Evolutionary conservation across 2,888 invertebrate species (phyloP).

Genomic region (Chalcosyrphus nemorum): DNA sequence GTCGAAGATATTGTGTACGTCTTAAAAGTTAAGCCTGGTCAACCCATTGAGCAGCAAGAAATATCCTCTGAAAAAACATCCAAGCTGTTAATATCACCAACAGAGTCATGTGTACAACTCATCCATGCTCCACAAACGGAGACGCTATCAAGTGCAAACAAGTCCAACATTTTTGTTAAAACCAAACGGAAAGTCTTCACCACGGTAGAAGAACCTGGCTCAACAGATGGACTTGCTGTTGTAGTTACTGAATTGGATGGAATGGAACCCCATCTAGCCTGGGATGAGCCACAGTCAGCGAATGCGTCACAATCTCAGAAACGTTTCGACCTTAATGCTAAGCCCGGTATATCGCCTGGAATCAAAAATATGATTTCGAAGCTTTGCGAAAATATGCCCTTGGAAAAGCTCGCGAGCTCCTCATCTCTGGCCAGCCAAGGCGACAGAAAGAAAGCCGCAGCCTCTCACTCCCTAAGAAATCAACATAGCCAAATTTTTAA

Average conservation of each 20-base stretch:
- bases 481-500: conserved; percentile 84
- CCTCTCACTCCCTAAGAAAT: neutral
- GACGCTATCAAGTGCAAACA: conserved; percentile 66
- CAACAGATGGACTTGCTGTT: conserved; percentile 77
- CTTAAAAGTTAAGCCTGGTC: conserved; percentile 80
- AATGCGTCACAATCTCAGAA: conserved; percentile 83
- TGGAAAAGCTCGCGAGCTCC: conserved; percentile 81
- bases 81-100: conserved; percentile 74
- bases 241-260: conserved; percentile 77
- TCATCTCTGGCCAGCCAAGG: conserved; percentile 80
- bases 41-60: conserved; percentile 77
- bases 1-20: conserved; percentile 81
- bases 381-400: conserved; percentile 80
- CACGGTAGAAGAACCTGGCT: conserved; percentile 83
- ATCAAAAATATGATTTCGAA: conserved; percentile 88
- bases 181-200: conserved; percentile 91
- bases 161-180: conserved; percentile 88
- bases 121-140: conserved; percentile 66
- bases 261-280: neutral
- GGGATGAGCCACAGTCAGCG: neutral
- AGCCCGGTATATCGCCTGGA: conserved; percentile 83
- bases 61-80: conserved; percentile 47
- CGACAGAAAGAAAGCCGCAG: neutral
- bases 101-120: conserved; percentile 74
- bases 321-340: conserved; percentile 78